A percentile compares a stretch with the other conserved stretches of the same genome.
These are phyloP conservation scores for Rhombomys opimus DNA, from an alignment of 2,113 vertebrate species.

Conservation along the genomic window DNA sequence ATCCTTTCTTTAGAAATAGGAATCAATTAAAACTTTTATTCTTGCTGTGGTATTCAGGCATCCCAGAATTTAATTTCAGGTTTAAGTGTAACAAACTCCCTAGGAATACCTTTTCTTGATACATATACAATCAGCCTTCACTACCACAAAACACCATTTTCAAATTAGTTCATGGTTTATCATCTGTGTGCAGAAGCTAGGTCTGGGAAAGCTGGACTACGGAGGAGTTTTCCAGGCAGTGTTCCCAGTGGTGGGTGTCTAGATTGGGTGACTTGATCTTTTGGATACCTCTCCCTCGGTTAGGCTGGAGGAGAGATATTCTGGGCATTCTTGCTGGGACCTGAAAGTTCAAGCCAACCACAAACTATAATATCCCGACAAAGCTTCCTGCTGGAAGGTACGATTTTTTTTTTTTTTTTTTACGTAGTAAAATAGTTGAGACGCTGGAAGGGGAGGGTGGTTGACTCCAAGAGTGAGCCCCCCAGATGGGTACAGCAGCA, in stretches of 20 bases:
- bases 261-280: neutral
- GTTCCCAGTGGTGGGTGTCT: neutral
- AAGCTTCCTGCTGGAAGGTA: neutral
- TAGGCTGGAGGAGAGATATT: neutral
- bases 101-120: neutral
- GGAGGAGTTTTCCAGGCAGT: neutral
- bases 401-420: neutral
- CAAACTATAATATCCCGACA: neutral
- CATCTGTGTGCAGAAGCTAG: neutral
- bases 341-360: neutral
- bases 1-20: neutral
- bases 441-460: neutral
- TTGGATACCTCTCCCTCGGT: neutral
- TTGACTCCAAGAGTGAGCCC: rapidly evolving
- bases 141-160: neutral
- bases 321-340: neutral
- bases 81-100: neutral
- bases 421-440: neutral
- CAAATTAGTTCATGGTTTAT: neutral
- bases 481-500: neutral
- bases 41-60: neutral
- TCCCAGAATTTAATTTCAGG: neutral
- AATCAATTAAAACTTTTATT: neutral
- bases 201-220: neutral
- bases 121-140: neutral